phyloP scores from a whole-genome alignment of 2,888 invertebrate species.

The Calameuta idolon region DNA sequence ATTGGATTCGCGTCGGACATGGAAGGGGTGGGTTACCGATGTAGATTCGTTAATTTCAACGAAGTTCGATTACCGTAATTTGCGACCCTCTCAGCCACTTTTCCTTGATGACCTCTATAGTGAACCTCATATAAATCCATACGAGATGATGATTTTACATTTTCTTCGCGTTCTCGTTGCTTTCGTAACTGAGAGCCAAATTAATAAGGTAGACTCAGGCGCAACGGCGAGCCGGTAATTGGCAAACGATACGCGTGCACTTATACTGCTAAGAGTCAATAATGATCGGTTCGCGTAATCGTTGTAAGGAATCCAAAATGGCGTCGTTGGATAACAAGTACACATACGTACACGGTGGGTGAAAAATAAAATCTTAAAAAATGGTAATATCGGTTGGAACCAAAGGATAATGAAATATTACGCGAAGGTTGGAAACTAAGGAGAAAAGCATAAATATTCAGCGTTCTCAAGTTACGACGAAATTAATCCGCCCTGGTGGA shows the following conservation, averaged over 20 bases:
- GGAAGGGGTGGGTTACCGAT: not conserved
- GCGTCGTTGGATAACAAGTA: not conserved
- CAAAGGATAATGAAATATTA: slow-evolving; percentile 1
- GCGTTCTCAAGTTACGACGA: slow-evolving; percentile 52
- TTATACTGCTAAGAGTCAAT: not conserved
- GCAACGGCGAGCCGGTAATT: not conserved
- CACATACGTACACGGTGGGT: not conserved
- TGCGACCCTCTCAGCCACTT: not conserved
- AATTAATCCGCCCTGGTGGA: slow-evolving; percentile 60
- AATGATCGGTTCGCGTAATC: not conserved
- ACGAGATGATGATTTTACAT: not conserved
- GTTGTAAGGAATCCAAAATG: not conserved
- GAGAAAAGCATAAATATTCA: slow-evolving; percentile 53
- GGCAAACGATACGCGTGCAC: not conserved
- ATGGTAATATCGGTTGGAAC: not conserved
- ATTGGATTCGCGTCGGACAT: not conserved
- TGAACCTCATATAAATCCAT: not conserved
- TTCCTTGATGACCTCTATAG: not conserved
- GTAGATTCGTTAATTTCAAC: not conserved
- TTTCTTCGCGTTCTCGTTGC: not conserved
- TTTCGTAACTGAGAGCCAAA: not conserved
- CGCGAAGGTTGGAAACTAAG: slow-evolving; percentile 11
- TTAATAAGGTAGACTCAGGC: not conserved
- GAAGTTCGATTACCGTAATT: not conserved
- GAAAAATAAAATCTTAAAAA: not conserved